Conservation (phyloP, 2,888 invertebrate genomes). For the Beris chalybata region DNA sequence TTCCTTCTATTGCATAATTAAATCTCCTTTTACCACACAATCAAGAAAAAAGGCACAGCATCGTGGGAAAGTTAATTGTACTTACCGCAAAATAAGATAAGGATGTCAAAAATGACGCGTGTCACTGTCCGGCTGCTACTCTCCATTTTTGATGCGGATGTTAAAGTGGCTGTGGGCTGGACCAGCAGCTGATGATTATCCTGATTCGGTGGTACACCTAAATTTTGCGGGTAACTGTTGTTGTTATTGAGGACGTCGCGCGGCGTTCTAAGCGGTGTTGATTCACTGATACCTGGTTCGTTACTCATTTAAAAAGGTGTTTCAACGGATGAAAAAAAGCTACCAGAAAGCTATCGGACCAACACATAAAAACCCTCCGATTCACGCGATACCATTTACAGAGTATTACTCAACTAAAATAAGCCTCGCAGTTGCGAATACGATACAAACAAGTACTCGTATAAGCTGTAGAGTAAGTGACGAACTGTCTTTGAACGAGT, state of each 20-base stretch:
- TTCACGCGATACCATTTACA: constrained; percentile 21
- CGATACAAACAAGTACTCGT: too few relatives aligned
- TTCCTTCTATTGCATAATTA: too few relatives aligned
- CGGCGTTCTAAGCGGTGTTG: constrained; percentile 52
- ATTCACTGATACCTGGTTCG: constrained; percentile 53
- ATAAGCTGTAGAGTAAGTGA: too few relatives aligned
- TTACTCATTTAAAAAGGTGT: constrained; percentile 50
- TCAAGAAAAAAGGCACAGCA: too few relatives aligned
- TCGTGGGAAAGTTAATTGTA: constrained; percentile 41
- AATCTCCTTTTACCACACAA: too few relatives aligned
- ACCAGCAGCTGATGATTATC: constrained; percentile 16
- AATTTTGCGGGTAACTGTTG: constrained; percentile 22
- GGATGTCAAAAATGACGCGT: constrained; percentile 69
- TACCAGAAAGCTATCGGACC: constrained; percentile 18
- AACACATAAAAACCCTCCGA: constrained; percentile 2
- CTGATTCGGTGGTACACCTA: constrained; percentile 11
- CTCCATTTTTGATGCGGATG: constrained; percentile 46
- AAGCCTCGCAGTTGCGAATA: too few relatives aligned
- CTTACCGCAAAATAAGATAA: constrained; percentile 71
- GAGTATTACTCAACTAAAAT: neutral
- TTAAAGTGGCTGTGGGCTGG: neutral
- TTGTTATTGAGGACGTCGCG: constrained; percentile 41
- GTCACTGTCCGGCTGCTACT: constrained; percentile 59
- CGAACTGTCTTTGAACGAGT: too few relatives aligned
- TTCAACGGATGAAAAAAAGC: constrained; percentile 15